These are phyloP conservation scores for Proales similis DNA, from an alignment of 1,140 invertebrate genomes.

Conservation along the genomic window DNA sequence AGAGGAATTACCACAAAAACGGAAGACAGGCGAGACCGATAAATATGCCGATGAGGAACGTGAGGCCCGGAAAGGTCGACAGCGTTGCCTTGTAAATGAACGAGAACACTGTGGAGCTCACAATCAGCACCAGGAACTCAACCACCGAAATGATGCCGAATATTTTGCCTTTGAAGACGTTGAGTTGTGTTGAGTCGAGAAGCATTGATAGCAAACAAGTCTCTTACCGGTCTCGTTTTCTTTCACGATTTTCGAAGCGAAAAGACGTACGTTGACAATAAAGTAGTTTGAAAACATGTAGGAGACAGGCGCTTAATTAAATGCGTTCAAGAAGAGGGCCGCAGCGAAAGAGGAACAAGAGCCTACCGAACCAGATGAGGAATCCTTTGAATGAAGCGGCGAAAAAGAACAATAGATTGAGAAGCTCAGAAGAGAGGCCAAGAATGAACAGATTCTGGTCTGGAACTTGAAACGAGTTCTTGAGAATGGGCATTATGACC, in stretches of 20 bases:
- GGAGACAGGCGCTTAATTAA: slow-evolving; percentile 9
- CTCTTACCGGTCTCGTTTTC: slow-evolving; percentile 33
- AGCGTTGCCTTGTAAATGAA: slow-evolving; percentile 24
- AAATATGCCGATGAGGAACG: slow-evolving; percentile 16
- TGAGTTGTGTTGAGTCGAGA: background rate
- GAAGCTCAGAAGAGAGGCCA: slow-evolving; percentile 26
- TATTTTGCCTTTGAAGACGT: slow-evolving; percentile 20
- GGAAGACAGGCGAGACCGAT: slow-evolving; percentile 21
- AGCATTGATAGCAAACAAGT: background rate
- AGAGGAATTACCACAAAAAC: slow-evolving; percentile 27
- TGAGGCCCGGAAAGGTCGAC: slow-evolving; percentile 16
- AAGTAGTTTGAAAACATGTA: slow-evolving; percentile 36
- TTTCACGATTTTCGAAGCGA: slow-evolving; percentile 28
- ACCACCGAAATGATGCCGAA: slow-evolving; percentile 22
- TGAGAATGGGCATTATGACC: slow-evolving; percentile 17
- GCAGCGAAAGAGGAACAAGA: background rate
- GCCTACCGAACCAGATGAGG: slow-evolving; percentile 26
- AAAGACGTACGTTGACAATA: slow-evolving; percentile 21
- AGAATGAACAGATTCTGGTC: slow-evolving; percentile 23
- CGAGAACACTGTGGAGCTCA: slow-evolving; percentile 23
- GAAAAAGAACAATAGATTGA: slow-evolving; percentile 27
- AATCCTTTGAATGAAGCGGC: background rate
- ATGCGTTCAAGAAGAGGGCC: background rate
- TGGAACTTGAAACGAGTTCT: slow-evolving; percentile 6
- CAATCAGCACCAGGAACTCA: slow-evolving; percentile 16